phyloP scores from a whole-genome alignment of 1,140 invertebrate genomes.

The Chionoecetes opilio region DNA sequence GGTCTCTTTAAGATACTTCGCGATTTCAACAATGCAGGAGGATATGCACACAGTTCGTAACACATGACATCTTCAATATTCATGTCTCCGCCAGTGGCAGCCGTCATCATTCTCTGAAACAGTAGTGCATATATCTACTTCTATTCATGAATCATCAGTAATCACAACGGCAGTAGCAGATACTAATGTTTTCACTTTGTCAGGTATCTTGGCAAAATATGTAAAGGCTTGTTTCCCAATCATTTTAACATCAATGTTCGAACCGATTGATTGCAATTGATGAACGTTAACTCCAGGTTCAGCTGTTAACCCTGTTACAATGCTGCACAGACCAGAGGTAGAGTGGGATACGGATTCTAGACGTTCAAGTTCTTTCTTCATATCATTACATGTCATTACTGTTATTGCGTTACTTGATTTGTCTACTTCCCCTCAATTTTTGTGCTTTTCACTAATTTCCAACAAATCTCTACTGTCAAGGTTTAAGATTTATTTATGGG shows the following conservation, averaged over 20 bases:
- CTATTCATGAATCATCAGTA: neutral
- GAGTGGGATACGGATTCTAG: neutral
- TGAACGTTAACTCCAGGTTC: too few species aligned
- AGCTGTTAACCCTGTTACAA: neutral
- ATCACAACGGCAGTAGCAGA: conserved; percentile 19
- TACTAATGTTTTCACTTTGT: conserved; percentile 12
- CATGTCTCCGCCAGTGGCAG: conserved; percentile 11
- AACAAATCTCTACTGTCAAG: neutral
- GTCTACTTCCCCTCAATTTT: neutral
- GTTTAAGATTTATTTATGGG: neutral
- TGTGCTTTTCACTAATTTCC: neutral
- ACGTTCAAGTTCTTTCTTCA: neutral
- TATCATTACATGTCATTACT: too few species aligned
- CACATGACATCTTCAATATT: neutral
- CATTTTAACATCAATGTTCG: neutral
- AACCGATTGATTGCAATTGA: conserved; percentile 23
- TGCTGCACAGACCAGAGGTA: too few species aligned
- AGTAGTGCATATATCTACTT: conserved; percentile 23
- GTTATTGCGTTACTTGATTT: too few species aligned
- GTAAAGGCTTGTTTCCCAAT: too few species aligned
- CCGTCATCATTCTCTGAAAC: neutral
- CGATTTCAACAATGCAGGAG: neutral
- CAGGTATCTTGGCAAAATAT: too few species aligned
- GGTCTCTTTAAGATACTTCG: conserved; percentile 1
- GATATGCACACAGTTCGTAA: too few species aligned